Conservation (phyloP, 2,888 invertebrate species). For the Macrosiphum euphorbiae region DNA sequence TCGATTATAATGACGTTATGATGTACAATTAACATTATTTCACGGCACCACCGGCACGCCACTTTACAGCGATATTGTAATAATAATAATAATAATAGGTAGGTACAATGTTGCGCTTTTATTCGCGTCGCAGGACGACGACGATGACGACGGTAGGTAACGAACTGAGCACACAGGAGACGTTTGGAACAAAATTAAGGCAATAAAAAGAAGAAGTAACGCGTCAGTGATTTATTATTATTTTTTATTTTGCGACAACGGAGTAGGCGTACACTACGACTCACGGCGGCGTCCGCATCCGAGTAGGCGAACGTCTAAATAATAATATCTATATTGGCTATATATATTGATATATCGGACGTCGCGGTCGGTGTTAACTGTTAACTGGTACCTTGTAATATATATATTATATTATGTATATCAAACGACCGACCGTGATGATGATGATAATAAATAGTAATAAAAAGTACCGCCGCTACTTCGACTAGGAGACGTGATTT, state of each 20-base stretch:
- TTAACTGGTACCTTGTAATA: constrained; percentile 3
- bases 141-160: not conserved
- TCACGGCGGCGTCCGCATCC: not conserved
- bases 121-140: too few species aligned
- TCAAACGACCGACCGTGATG: not conserved
- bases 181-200: constrained; percentile 17
- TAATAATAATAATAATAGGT: not conserved
- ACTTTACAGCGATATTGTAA: not conserved
- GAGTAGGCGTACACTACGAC: constrained; percentile 1
- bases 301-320: not conserved
- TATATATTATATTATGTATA: not conserved
- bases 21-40: not conserved
- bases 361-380: not conserved
- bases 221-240: constrained; percentile 35
- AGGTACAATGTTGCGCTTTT: not conserved
- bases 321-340: not conserved
- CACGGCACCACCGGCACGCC: not conserved
- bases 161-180: not conserved
- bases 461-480: not conserved
- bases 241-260: constrained; percentile 28
- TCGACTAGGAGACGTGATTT: not conserved
- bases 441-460: not conserved
- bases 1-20: not conserved
- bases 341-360: not conserved
- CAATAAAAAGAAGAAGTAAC: constrained; percentile 40